Evolutionary conservation across 2,888 invertebrate genomes (phyloP).

Genomic region (Drosophila kanekoi): DNA sequence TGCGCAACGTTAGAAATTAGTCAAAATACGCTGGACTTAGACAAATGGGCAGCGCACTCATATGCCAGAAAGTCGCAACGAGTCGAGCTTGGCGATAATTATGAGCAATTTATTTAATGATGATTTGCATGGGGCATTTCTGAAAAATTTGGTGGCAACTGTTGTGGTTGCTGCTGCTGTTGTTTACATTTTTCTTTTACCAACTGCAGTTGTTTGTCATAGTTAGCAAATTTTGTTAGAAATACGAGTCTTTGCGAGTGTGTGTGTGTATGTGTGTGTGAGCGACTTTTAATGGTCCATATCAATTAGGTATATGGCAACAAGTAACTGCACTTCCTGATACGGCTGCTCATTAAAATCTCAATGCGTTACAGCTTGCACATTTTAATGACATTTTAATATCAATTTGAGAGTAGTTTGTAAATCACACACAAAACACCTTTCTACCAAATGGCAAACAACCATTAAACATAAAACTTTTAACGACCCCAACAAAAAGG

Average conservation of each 20-base stretch:
- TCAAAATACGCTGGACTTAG: conserved; percentile 41
- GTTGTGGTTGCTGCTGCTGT: conserved; percentile 4
- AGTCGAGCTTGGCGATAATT: conserved; percentile 58
- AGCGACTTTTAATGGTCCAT: conserved; percentile 12
- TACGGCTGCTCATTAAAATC: conserved; percentile 3
- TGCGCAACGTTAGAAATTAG: conserved; percentile 41
- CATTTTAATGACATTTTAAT: conserved; percentile 21
- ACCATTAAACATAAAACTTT: conserved; percentile 20
- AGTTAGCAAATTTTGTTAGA: conserved; percentile 9
- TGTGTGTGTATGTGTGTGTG: conserved; percentile 22
- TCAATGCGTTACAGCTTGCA: conserved; percentile 7
- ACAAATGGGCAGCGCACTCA: conserved; percentile 51
- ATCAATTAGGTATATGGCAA: conserved; percentile 12
- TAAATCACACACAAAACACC: not conserved
- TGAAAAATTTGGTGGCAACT: conserved; percentile 3
- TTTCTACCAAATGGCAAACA: not conserved
- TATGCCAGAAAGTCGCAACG: conserved; percentile 21
- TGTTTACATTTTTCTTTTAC: conserved; percentile 1
- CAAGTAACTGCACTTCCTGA: conserved; percentile 29
- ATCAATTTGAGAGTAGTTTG: conserved; percentile 7
- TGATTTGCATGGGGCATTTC: conserved; percentile 57
- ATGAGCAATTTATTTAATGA: conserved; percentile 74
- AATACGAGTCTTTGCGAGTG: not conserved
- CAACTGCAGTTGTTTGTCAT: conserved; percentile 10
- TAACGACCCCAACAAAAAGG: conserved; percentile 16